Percentiles rank a stretch among this genome's conserved stretches.
phyloP scores from a whole-genome alignment of 1,140 invertebrate genomes.

The Drosophila mayri region DNA sequence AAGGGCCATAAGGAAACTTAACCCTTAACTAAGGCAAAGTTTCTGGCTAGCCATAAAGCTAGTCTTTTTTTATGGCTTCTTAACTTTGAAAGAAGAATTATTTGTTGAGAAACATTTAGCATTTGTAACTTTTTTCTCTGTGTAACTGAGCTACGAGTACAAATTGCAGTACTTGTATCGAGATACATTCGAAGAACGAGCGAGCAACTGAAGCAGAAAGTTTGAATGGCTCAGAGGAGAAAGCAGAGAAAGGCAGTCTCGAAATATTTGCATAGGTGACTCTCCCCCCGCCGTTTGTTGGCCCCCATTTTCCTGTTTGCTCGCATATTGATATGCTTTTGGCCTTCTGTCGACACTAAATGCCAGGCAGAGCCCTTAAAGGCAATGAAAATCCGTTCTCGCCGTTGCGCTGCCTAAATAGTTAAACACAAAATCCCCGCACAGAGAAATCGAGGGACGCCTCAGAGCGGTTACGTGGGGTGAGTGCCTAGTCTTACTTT shows the following conservation, averaged over 20 bases:
- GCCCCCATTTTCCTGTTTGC: slow-evolving; percentile 27
- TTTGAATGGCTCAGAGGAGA: slow-evolving; percentile 27
- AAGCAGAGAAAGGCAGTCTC: slow-evolving; percentile 4
- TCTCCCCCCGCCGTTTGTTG: not conserved
- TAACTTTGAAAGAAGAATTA: not conserved
- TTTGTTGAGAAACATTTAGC: not conserved
- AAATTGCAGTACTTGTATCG: slow-evolving; percentile 80
- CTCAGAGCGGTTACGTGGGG: not conserved
- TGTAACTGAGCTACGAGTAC: slow-evolving; percentile 56
- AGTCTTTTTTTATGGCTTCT: too few relatives aligned
- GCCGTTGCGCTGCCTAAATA: slow-evolving; percentile 45
- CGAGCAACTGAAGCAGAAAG: slow-evolving; percentile 48
- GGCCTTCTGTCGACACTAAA: slow-evolving; percentile 58
- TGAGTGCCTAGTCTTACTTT: slow-evolving; percentile 25
- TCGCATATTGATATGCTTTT: slow-evolving; percentile 59
- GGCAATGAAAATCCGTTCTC: slow-evolving; percentile 37
- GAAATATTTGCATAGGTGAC: slow-evolving; percentile 69
- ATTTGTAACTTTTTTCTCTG: not conserved
- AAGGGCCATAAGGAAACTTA: not conserved
- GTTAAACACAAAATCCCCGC: slow-evolving; percentile 38
- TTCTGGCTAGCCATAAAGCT: not conserved
- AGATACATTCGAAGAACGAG: slow-evolving; percentile 72
- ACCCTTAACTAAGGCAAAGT: not conserved
- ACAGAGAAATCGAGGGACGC: slow-evolving; percentile 29
- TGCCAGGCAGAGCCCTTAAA: slow-evolving; percentile 28